Conservation (phyloP, 2,797 vertebrate species). For the Prunella strophiata region DNA sequence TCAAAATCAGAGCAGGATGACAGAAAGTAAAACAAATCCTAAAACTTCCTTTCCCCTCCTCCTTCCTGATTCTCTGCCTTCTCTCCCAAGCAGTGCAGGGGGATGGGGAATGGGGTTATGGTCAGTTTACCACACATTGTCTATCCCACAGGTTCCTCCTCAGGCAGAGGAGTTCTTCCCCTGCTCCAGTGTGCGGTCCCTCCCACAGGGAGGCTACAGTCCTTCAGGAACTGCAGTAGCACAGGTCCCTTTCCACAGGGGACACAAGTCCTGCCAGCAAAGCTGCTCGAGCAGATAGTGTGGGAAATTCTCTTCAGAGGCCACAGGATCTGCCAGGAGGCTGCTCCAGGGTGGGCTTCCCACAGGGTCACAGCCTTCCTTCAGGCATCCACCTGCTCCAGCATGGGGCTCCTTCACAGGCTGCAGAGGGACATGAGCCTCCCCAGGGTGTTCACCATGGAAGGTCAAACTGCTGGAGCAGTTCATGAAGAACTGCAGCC, state of each 20-base stretch:
- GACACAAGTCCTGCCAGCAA: neutral
- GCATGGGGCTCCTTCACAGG: neutral
- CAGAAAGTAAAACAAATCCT: neutral
- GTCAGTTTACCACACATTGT: neutral
- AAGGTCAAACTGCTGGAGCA: neutral
- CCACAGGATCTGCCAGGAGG: neutral
- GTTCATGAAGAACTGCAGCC: neutral
- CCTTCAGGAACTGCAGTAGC: neutral
- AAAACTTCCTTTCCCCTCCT: neutral
- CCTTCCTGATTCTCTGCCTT: neutral
- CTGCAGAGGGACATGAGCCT: fast-evolving
- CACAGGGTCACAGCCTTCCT: neutral
- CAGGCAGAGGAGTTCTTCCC: neutral
- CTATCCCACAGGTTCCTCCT: neutral
- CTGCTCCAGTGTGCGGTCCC: neutral
- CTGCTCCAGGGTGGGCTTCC: neutral
- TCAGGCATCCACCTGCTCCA: fast-evolving
- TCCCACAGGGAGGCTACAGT: neutral
- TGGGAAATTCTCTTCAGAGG: neutral
- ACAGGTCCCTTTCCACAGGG: neutral
- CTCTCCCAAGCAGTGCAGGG: neutral
- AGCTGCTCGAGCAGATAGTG: neutral
- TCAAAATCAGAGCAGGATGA: neutral
- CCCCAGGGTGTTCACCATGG: too few relatives aligned
- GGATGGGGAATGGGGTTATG: too few relatives aligned